phyloP scores from a whole-genome alignment of 2,888 invertebrate genomes.

The Lysandra bellargus region DNA sequence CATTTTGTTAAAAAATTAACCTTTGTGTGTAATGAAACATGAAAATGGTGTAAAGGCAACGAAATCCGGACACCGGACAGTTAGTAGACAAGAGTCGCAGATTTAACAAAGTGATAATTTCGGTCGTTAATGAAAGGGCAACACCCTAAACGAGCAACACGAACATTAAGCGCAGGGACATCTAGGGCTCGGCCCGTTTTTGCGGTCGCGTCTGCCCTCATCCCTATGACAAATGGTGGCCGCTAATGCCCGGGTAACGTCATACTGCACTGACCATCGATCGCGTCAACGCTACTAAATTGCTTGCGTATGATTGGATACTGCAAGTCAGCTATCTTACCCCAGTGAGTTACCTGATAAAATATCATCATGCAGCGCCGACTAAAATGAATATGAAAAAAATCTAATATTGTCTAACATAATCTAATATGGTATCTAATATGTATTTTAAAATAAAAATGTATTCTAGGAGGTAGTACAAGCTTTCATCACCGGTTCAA shows the following conservation, averaged over 20 bases:
- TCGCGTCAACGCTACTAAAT: slow-evolving; percentile 59
- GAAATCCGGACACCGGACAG: neutral
- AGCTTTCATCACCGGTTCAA: too few species aligned
- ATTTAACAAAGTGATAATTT: slow-evolving; percentile 20
- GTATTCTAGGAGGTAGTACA: too few species aligned
- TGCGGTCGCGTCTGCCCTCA: slow-evolving; percentile 77
- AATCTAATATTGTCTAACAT: too few species aligned
- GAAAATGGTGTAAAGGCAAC: neutral
- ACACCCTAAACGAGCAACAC: slow-evolving; percentile 46
- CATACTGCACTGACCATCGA: slow-evolving; percentile 71
- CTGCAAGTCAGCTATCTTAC: too few species aligned
- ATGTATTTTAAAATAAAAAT: too few species aligned
- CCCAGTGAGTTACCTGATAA: too few species aligned
- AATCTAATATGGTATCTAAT: too few species aligned
- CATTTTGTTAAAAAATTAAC: neutral
- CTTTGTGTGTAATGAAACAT: neutral
- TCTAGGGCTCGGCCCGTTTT: slow-evolving; percentile 73
- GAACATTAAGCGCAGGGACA: slow-evolving; percentile 46
- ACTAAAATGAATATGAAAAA: too few species aligned
- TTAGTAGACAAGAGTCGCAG: neutral
- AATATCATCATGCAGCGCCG: too few species aligned
- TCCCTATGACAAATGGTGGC: slow-evolving; percentile 77
- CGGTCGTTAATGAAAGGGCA: slow-evolving; percentile 22
- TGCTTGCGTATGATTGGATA: neutral
- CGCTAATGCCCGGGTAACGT: slow-evolving; percentile 78